Percentiles rank a stretch among this genome's conserved stretches.
Conservation (phyloP, 23 tunicate genomes). For the Clavelina lepadiformis region DNA sequence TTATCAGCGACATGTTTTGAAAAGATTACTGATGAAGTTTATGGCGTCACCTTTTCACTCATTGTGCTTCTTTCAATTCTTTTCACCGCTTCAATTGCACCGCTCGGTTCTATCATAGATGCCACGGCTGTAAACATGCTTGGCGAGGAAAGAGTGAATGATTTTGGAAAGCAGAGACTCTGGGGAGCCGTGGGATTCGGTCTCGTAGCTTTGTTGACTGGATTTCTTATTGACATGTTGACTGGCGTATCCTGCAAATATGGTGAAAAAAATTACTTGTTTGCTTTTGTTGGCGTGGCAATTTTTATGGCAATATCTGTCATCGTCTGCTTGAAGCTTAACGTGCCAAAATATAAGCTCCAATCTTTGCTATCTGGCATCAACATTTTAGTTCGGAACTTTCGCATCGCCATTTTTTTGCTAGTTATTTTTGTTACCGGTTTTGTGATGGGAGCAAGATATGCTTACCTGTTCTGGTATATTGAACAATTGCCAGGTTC, state of each 20-base stretch:
- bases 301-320: slow-evolving; percentile 24
- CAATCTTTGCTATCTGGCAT: slow-evolving; percentile 32
- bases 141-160: slow-evolving; percentile 21
- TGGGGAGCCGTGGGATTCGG: slow-evolving; percentile 88
- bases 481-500: slow-evolving; percentile 28
- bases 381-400: slow-evolving; percentile 1
- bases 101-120: slow-evolving; percentile 59
- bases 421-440: slow-evolving; percentile 36
- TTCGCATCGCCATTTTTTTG: slow-evolving; percentile 17
- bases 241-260: neutral
- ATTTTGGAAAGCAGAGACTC: slow-evolving; percentile 68
- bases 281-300: slow-evolving; percentile 30
- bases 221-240: slow-evolving; percentile 27
- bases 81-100: slow-evolving; percentile 35
- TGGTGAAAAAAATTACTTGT: slow-evolving; percentile 21
- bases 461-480: slow-evolving; percentile 63
- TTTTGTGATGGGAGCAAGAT: slow-evolving; percentile 20
- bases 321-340: slow-evolving; percentile 5
- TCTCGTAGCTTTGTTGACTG: slow-evolving; percentile 34
- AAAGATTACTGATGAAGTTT: slow-evolving; percentile 9
- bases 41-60: slow-evolving; percentile 47
- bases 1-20: no score
- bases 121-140: slow-evolving; percentile 65
- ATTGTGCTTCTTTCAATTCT: slow-evolving; percentile 43
- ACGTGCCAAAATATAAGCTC: slow-evolving; percentile 42